A percentile compares a stretch with the other conserved stretches of the same genome.
These are phyloP conservation scores for Thymelicus sylvestris DNA, from an alignment of 2,888 invertebrate genomes.

Conservation along the genomic window DNA sequence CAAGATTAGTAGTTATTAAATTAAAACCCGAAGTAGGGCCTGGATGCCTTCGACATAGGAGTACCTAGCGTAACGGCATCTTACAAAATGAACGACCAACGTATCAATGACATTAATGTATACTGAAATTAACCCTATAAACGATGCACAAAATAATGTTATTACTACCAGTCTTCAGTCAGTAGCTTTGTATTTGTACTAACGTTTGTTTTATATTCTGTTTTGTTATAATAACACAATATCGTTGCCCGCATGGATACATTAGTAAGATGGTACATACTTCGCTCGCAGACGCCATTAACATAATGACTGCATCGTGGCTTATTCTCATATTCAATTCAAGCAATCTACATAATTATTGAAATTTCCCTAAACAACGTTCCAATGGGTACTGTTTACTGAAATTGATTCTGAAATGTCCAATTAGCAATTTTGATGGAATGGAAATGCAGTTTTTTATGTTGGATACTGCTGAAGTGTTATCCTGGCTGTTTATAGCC, in stretches of 20 bases:
- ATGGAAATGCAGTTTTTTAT: slow-evolving; percentile 13
- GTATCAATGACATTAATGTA: too few species aligned
- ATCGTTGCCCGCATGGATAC: not conserved
- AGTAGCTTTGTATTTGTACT: too few species aligned
- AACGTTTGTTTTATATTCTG: not conserved
- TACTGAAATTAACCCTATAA: too few species aligned
- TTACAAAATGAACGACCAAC: too few species aligned
- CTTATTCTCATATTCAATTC: slow-evolving; percentile 35
- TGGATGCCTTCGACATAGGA: too few species aligned
- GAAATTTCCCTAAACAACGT: slow-evolving; percentile 28
- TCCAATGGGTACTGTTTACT: slow-evolving; percentile 15
- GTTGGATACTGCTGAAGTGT: not conserved
- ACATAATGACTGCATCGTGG: slow-evolving; percentile 31
- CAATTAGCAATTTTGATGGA: slow-evolving; percentile 5
- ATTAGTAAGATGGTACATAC: slow-evolving; percentile 22
- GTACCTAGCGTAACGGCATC: too few species aligned
- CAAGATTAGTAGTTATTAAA: too few species aligned
- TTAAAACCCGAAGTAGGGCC: too few species aligned
- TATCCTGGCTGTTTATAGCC: too few species aligned
- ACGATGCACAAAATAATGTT: too few species aligned
- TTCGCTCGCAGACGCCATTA: slow-evolving; percentile 20
- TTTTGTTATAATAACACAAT: not conserved
- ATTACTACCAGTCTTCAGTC: too few species aligned
- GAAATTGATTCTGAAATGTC: slow-evolving; percentile 19
- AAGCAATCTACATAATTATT: slow-evolving; percentile 35